Percentiles rank a stretch among this genome's conserved stretches.
Conservation (phyloP, 2,113 vertebrate genomes). For the Ranitomeya variabilis region DNA sequence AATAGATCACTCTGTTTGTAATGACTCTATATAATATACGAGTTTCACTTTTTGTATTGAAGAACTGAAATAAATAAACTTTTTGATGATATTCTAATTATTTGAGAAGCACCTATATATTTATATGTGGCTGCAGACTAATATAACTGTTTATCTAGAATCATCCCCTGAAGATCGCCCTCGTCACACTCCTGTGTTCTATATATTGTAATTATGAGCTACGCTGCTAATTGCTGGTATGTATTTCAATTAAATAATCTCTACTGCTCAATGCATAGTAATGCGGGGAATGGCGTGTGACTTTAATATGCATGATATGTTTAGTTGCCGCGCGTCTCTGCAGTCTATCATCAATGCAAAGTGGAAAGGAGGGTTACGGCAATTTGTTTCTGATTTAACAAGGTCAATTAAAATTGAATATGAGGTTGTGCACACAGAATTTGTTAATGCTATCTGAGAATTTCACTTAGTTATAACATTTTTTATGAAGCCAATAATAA, state of each 20-base stretch:
- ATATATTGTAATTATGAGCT: constrained; percentile 36
- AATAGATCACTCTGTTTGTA: too few relatives aligned
- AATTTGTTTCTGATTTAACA: background rate
- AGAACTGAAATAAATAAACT: too few relatives aligned
- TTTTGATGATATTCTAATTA: too few relatives aligned
- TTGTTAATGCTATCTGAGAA: background rate
- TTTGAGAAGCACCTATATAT: too few relatives aligned
- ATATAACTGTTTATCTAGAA: background rate
- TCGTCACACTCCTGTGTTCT: constrained; percentile 2
- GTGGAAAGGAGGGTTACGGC: background rate
- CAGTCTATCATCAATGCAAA: background rate
- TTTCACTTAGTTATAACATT: background rate
- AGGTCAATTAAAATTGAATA: background rate
- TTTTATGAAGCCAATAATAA: background rate
- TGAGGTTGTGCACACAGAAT: background rate
- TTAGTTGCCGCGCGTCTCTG: background rate
- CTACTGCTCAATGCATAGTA: background rate
- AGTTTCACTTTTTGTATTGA: too few relatives aligned
- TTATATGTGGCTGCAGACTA: background rate
- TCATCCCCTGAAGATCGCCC: constrained; percentile 5
- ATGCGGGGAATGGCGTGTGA: background rate
- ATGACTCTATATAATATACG: too few relatives aligned
- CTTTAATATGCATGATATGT: constrained; percentile 43
- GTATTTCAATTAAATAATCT: constrained; percentile 45
- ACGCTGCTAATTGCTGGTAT: constrained; percentile 28